A percentile compares a stretch with the other conserved stretches of the same genome.
Conservation (phyloP, 2,797 vertebrate genomes). For the Salmo trutta region DNA sequence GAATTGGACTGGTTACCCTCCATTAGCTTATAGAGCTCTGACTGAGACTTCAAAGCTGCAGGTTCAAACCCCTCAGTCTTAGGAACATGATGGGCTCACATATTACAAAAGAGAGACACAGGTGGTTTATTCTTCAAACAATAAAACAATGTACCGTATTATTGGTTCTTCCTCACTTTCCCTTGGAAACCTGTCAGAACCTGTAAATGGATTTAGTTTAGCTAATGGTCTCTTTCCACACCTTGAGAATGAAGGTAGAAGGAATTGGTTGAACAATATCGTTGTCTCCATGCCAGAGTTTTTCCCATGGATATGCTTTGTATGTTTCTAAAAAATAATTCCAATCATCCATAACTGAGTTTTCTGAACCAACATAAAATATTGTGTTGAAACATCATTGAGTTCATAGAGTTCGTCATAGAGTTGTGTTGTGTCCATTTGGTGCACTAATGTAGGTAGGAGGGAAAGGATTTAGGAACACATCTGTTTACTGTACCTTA, state of each 20-base stretch:
- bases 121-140: slow-evolving; percentile 67
- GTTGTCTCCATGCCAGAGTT: not conserved
- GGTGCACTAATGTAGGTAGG: not conserved
- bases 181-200: slow-evolving; percentile 56
- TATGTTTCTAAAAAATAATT: not conserved
- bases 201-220: slow-evolving; percentile 54
- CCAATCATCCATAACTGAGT: not conserved
- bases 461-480: not conserved
- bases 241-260: not conserved
- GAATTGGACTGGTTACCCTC: slow-evolving; percentile 48
- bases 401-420: not conserved
- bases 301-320: not conserved
- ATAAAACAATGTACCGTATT: slow-evolving; percentile 61
- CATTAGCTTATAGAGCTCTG: slow-evolving; percentile 46
- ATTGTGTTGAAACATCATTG: not conserved
- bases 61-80: slow-evolving; percentile 48
- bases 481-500: not conserved
- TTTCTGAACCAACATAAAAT: not conserved
- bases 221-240: slow-evolving; percentile 20
- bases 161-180: slow-evolving; percentile 34
- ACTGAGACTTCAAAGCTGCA: slow-evolving; percentile 73
- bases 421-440: not conserved
- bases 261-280: not conserved
- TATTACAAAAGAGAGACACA: slow-evolving; percentile 63
- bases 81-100: slow-evolving; percentile 50